Base-by-base conservation (phyloP, 2,797 vertebrate genomes). In the Enteromius trimaculatus region DNA sequence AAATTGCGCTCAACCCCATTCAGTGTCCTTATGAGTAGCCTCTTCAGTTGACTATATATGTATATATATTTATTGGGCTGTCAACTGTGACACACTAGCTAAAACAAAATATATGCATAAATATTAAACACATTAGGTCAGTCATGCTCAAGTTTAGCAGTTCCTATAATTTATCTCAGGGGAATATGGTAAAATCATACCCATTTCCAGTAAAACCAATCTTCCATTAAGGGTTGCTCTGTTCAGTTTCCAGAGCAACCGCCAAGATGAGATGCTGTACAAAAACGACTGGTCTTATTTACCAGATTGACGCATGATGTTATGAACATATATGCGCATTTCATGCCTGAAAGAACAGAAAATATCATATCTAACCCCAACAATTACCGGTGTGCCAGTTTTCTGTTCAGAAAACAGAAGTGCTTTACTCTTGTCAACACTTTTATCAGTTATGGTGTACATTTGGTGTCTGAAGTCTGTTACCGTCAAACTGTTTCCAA, bases 171-270 rank as follows among this genome's bases (percentile, higher is more conserved):
- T 75, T 37, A 34, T 34, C 71, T 34, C 17, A 53, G 19, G 42
- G 16, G 29, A 62, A 31, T 39, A n/a, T 39, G 29, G 16, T 74
- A 39, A 74, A 74, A 21, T 10, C 58, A 66, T 47, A n/a, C 6
- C 9, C 44, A 69, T 60, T 69, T 58, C 9, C 14, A 83, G 39
- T 34, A 39, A 83, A 14, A 76, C 10, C 34, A 80, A 19, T 14
- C 14, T 62, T n/a, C 75, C 51, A 55, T 81, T 81, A 47, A 72
- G 60, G 11, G 10, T 21, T 21, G 21, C 47, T 39, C 65, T 68
- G 76, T 71, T 77, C 55, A 62, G 65, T 83, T 83, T 78, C 81
- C 65, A 83, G 70, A 76, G 82, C 49, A n/a, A 83, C 53, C 42
- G 26, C 29, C 21, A 64, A 47, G 21, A 76, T 44, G 47, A 69